Percentiles rank a stretch among this genome's conserved stretches.
phyloP scores from a whole-genome alignment of 1,140 invertebrate genomes.

The Pteromalus puparum region DNA sequence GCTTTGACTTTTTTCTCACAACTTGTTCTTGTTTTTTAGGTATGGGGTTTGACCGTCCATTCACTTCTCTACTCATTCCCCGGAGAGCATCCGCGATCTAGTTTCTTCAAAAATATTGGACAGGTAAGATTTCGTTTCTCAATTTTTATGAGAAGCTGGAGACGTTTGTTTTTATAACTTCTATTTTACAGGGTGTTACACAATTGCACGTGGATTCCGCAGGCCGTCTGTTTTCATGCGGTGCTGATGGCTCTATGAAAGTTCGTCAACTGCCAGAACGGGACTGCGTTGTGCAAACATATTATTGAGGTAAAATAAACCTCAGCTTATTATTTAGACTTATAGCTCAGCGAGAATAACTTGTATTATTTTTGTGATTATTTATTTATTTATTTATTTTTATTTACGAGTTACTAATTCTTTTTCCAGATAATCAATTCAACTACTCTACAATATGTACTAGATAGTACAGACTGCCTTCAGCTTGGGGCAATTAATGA shows the following conservation, averaged over 20 bases:
- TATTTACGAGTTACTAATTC: background rate
- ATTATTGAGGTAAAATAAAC: constrained; percentile 63
- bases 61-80: constrained; percentile 91
- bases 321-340: background rate
- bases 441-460: constrained; percentile 27
- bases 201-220: constrained; percentile 93
- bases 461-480: constrained; percentile 41
- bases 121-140: constrained; percentile 73
- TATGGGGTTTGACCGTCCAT: constrained; percentile 93
- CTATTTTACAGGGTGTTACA: constrained; percentile 84
- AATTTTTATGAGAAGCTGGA: background rate
- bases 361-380: background rate
- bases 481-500: constrained; percentile 44
- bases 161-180: constrained; percentile 27
- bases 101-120: constrained; percentile 97
- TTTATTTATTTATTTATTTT: background rate
- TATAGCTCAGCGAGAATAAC: background rate
- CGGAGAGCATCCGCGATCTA: constrained; percentile 94
- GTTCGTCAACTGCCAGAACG: constrained; percentile 91
- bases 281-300: constrained; percentile 75
- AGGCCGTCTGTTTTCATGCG: constrained; percentile 95
- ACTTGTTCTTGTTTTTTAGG: constrained; percentile 77
- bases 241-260: constrained; percentile 99
- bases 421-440: constrained; percentile 44
- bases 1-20: constrained; percentile 17